Percentiles rank a stretch among this genome's conserved stretches.
Evolutionary conservation across 2,797 vertebrate species (phyloP).

Genomic region (Scleropages formosus): DNA sequence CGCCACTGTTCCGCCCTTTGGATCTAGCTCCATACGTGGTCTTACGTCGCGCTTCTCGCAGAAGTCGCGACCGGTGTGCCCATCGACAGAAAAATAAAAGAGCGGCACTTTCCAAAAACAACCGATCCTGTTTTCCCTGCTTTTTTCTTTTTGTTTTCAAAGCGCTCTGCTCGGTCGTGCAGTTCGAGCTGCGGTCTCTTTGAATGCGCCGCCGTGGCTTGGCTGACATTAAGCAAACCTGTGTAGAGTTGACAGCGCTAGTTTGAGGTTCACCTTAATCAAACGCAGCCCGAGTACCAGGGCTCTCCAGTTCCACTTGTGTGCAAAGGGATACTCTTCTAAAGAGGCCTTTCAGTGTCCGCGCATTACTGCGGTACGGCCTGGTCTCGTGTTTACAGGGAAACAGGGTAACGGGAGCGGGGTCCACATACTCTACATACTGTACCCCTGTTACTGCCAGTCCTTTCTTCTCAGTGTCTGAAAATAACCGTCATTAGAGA

Average conservation of each 20-base stretch:
- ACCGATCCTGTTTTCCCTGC: constrained; percentile 4
- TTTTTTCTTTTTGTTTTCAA: constrained; percentile 23
- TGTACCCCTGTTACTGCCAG: too few relatives aligned
- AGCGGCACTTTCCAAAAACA: constrained; percentile 2
- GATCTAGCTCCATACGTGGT: background rate
- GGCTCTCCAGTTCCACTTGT: background rate
- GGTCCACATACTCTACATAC: too few relatives aligned
- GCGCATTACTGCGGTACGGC: too few relatives aligned
- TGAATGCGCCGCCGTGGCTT: constrained; percentile 31
- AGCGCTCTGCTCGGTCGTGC: constrained; percentile 29
- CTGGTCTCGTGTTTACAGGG: too few relatives aligned
- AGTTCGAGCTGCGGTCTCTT: constrained; percentile 30
- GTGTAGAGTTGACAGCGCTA: constrained; percentile 26
- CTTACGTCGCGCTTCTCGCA: background rate
- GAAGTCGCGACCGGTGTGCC: constrained; percentile 6
- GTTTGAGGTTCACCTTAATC: constrained; percentile 38
- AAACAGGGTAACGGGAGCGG: too few relatives aligned
- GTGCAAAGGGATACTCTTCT: background rate
- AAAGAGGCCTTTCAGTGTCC: background rate
- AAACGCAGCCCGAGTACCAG: constrained; percentile 19
- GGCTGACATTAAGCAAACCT: constrained; percentile 34
- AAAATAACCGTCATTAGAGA: too few relatives aligned
- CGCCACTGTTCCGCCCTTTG: too few relatives aligned
- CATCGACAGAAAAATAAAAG: background rate
- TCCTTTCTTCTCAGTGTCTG: too few relatives aligned